phyloP scores from a whole-genome alignment of 1,140 invertebrate genomes.

The Gerris buenoi region DNA sequence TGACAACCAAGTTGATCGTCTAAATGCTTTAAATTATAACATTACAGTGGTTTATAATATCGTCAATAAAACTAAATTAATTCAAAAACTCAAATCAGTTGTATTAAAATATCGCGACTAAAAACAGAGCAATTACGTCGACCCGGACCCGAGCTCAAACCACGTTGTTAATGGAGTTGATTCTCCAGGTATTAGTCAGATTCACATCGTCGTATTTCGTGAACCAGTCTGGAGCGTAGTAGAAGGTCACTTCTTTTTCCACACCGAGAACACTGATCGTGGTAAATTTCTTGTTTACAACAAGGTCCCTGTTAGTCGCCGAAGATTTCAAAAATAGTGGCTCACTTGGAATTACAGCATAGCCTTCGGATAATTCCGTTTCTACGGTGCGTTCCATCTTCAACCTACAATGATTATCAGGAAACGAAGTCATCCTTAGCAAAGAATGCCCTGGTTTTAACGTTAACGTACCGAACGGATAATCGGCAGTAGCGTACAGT shows the following conservation, averaged over 20 bases:
- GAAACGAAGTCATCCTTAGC: background rate
- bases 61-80: too few relatives aligned
- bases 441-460: background rate
- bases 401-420: background rate
- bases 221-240: background rate
- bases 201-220: background rate
- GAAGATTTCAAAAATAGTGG: background rate
- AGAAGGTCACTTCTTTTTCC: background rate
- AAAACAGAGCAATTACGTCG: too few relatives aligned
- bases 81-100: too few relatives aligned
- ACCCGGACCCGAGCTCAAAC: too few relatives aligned
- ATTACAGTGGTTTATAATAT: too few relatives aligned
- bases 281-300: background rate
- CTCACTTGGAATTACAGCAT: too few relatives aligned
- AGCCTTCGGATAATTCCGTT: too few relatives aligned
- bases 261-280: background rate
- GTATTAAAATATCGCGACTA: too few relatives aligned
- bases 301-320: background rate
- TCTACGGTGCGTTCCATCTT: background rate
- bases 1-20: too few relatives aligned
- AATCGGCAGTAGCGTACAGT: background rate
- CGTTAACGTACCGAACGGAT: background rate
- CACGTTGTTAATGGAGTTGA: too few relatives aligned
- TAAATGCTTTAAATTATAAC: too few relatives aligned
- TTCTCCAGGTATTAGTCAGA: background rate